Conservation (phyloP, 2,888 invertebrate genomes). For the Eumerus sabulonum region DNA sequence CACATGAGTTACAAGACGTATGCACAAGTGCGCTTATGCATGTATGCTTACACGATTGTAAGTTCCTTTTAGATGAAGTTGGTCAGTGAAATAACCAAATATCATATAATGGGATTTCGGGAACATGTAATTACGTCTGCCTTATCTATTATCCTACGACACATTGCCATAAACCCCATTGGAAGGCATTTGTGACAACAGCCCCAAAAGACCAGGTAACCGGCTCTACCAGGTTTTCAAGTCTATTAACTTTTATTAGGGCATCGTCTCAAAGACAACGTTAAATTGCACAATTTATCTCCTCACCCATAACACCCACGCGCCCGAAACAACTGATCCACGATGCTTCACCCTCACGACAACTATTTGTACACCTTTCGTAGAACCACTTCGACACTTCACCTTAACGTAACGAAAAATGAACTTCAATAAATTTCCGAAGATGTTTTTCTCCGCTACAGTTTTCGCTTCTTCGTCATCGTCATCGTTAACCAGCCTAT, state of each 20-base stretch:
- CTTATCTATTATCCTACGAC: background rate
- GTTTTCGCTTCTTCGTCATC: constrained; percentile 29
- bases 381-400: constrained; percentile 14
- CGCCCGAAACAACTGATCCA: background rate
- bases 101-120: too few relatives aligned
- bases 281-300: constrained; percentile 63
- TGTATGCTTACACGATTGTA: too few relatives aligned
- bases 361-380: constrained; percentile 60
- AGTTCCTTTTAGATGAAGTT: too few relatives aligned
- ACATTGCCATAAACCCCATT: constrained; percentile 22
- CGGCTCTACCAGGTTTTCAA: constrained; percentile 45
- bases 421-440: constrained; percentile 64
- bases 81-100: too few relatives aligned
- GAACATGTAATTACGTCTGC: too few relatives aligned
- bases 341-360: constrained; percentile 3
- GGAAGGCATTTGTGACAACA: constrained; percentile 42
- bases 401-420: constrained; percentile 54
- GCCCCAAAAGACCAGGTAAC: constrained; percentile 12
- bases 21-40: too few relatives aligned
- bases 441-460: constrained; percentile 48
- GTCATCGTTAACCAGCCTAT: constrained; percentile 35
- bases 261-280: constrained; percentile 56
- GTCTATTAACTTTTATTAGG: constrained; percentile 66
- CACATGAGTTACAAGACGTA: too few relatives aligned
- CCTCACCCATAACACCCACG: constrained; percentile 50